Percentiles rank a stretch among this genome's conserved stretches.
Conservation (phyloP, 2,113 vertebrate genomes). For the Anolis carolinensis region DNA sequence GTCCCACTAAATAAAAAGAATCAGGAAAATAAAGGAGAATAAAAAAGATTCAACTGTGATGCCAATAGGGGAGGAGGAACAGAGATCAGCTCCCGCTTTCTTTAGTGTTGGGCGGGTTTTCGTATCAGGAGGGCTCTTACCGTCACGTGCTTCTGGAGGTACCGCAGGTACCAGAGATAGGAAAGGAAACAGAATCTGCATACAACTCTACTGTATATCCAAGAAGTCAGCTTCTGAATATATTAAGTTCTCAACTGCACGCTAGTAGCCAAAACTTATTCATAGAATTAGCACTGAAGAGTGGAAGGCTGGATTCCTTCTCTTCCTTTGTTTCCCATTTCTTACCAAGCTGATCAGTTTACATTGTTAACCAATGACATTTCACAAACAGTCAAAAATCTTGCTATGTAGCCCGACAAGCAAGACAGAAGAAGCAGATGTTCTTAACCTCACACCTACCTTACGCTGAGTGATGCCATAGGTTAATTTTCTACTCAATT, state of each 20-base stretch:
- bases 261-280: not conserved
- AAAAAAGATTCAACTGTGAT: no score
- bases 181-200: no score
- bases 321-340: not conserved
- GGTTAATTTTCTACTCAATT: slow-evolving; percentile 13
- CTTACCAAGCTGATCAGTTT: not conserved
- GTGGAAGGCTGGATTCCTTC: not conserved
- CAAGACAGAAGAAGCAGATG: not conserved
- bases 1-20: no score
- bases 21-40: no score
- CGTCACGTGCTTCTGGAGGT: no score
- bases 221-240: not conserved
- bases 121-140: no score
- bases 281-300: not conserved
- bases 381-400: not conserved
- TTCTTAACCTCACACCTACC: not conserved
- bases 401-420: not conserved
- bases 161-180: no score
- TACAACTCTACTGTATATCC: no score
- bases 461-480: not conserved
- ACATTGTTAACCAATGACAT: not conserved
- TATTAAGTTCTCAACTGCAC: not conserved
- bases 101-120: no score
- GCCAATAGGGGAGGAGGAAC: no score
- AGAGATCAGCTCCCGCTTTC: no score